These are phyloP conservation scores for Aricia agestis DNA, from an alignment of 1,140 invertebrate genomes.

Conservation along the genomic window DNA sequence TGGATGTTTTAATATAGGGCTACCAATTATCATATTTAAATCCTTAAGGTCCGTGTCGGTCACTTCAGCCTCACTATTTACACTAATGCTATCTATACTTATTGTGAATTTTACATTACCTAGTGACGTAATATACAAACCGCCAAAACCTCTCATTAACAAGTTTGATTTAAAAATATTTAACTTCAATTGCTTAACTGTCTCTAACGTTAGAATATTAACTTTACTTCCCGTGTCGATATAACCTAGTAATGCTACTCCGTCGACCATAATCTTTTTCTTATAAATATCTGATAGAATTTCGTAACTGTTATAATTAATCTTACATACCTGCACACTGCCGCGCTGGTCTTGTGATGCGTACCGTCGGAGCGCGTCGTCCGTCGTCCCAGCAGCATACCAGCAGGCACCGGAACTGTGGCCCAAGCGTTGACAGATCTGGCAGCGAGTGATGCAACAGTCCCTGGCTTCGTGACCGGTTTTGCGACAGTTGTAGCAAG, in stretches of 20 bases:
- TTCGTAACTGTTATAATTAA: background rate
- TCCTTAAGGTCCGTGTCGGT: background rate
- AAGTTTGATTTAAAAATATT: background rate
- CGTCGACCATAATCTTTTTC: background rate
- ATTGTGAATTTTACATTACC: background rate
- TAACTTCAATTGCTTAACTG: background rate
- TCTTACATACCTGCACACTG: background rate
- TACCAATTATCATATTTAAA: background rate
- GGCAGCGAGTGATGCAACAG: constrained; percentile 11
- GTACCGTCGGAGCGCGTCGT: background rate
- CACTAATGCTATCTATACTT: background rate
- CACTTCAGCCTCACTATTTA: background rate
- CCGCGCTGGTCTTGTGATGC: background rate
- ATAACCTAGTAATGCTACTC: background rate
- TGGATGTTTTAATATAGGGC: background rate
- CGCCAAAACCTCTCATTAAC: constrained; percentile 1
- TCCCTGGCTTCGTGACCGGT: constrained; percentile 12
- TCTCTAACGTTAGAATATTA: background rate
- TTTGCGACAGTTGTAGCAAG: constrained; percentile 4
- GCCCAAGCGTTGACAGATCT: constrained; percentile 4
- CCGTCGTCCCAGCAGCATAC: background rate
- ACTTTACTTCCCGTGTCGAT: constrained; percentile 4
- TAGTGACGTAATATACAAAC: background rate
- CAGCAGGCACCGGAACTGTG: constrained; percentile 5
- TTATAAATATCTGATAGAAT: background rate